phyloP scores from a whole-genome alignment of 2,113 vertebrate species.

The Pituophis catenifer region DNA sequence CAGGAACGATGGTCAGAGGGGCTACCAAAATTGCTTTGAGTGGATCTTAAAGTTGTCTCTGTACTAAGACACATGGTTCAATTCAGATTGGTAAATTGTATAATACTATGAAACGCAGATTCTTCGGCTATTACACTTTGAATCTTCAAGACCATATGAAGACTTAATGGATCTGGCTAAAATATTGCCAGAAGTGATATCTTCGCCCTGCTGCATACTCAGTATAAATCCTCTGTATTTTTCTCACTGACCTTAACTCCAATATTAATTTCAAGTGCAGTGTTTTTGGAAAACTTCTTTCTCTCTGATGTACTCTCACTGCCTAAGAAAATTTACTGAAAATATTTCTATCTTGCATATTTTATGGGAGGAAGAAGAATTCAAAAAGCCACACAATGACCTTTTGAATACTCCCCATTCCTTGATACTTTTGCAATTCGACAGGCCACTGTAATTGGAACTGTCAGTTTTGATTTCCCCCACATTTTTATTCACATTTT shows the following conservation, averaged over 20 bases:
- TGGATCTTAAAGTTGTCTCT: not conserved
- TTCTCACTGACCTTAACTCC: not conserved
- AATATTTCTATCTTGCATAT: not conserved
- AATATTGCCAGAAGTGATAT: not conserved
- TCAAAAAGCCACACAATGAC: not conserved
- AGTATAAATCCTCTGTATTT: not conserved
- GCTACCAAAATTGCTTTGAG: not conserved
- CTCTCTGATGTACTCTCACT: not conserved
- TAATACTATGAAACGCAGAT: not conserved
- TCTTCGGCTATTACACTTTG: not conserved
- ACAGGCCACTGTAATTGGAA: not conserved
- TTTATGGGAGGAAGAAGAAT: not conserved
- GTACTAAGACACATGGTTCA: not conserved
- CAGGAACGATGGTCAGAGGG: not conserved
- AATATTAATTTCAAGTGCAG: not conserved
- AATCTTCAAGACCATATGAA: not conserved
- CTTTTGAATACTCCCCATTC: not conserved
- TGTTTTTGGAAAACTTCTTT: not conserved
- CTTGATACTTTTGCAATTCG: not conserved
- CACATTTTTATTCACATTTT: not conserved
- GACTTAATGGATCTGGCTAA: not conserved
- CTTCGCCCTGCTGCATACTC: not conserved
- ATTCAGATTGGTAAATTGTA: not conserved
- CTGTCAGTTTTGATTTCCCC: not conserved
- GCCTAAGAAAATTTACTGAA: not conserved